Evolutionary conservation across 2,797 vertebrate genomes (phyloP), one percentile per base, ranked within the genome.

Genomic region (Chaenodraco wilsoni): DNA sequence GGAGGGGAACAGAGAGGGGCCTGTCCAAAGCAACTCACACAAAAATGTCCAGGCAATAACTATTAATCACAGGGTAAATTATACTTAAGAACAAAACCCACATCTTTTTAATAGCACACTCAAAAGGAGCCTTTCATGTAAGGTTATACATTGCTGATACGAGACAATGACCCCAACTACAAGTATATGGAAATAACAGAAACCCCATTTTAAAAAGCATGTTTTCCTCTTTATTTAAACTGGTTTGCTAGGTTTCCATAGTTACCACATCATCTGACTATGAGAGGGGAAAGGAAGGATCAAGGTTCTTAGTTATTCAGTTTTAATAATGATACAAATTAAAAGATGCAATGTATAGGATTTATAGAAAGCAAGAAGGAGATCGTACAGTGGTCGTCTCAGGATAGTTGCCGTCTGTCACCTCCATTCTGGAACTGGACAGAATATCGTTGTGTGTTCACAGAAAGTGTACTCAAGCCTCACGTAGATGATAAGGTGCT

Each of bases 311-410:
- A 45, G 21, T n/a, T 23, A 37, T n/a, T 3, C 3, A 45, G 33
- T 49, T 65, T 59, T 8, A 19, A 56, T 16, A 37, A 6, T 37
- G 33, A 37, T 23, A 27, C 0, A 27, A 56, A 9, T 45, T 17
- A 19, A 41, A 3, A 51, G 15, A 13, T 51, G 9, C 3, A 41
- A 41, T 40, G 41, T 2, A 17, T 4, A 60, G 5, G 17, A 46
- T 43, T 83, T 69, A 89, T 85, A 40, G 88, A 78, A 65, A 84
- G 84, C 86, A 79, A 89, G 83, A 88, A 82, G 90, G 73, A 82
- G 41, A 40, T 12, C 0, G 11, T 61, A 19, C 7, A 21, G 10
- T 2, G 11, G 10, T 16, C 59, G 16, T 37, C 33, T 69, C 27
- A 51, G 76, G 37, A 74, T 45, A 49, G 45, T 45, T 61, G 43